Evolutionary conservation across 92 coral and sea anemone species (phyloP), one percentile per base, ranked within the genome.

Genomic region (Umimayanthus chanpuru): DNA sequence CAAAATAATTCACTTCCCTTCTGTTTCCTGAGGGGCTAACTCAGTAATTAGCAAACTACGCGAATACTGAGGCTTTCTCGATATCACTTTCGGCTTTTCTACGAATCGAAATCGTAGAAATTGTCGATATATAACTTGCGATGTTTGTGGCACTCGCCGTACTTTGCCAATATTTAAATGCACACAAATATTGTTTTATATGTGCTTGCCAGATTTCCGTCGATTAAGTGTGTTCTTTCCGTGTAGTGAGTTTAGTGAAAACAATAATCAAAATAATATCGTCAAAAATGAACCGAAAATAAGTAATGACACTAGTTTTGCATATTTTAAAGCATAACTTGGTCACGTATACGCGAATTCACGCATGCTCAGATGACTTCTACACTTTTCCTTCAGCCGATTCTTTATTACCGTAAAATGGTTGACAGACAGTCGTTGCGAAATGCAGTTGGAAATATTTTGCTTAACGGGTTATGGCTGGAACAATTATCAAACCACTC

Each of bases 181-280:
- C 68, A 4, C n/a, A 14, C 32, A 39, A n/a, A 38, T 25, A 67
- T 15, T 39, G 32, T 72, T 66, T 26, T 7, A 43, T 2, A 6
- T 66, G 32, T 70, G 23, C 64, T 20, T 65, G 77, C 56, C 86
- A 47, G 86, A 82, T 67, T 43, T 67, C 28, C 47, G 10, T 38
- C 44, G 79, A 39, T 75, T 75, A 40, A 36, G 38, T 82, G 64
- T 40, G 26, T 68, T 25, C 40, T 29, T 43, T 67, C 39, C 36
- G 76, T 82, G 76, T 21, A n/a, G 39, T 67, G 76, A 70, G 76
- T 44, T 82, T 67, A 67, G 49, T 65, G 76, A 66, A 82, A 81
- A 64, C 73, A 81, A 81, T 81, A 61, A 81, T 81, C 85, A 39
- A 81, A 81, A 82, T 82, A 44, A 82, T 67, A 67, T 82, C 64